Evolutionary conservation across 2,113 vertebrate species (phyloP).

Genomic region (Gobio gobio): DNA sequence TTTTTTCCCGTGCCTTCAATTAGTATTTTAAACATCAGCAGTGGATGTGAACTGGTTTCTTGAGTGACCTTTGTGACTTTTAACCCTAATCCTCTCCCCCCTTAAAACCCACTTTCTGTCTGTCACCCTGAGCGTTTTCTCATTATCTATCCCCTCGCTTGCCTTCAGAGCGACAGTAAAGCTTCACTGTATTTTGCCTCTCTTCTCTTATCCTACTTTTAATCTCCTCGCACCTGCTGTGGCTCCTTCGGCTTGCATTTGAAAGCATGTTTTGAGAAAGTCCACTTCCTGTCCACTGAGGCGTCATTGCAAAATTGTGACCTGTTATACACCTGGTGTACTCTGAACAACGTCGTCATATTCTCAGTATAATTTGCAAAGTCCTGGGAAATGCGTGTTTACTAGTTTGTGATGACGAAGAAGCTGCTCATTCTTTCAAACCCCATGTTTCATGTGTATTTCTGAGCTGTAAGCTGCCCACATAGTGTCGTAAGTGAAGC

Average conservation of each 20-base stretch:
- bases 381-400: constrained; percentile 68
- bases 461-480: constrained; percentile 76
- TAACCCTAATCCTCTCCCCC: constrained; percentile 72
- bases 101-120: constrained; percentile 71
- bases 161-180: constrained; percentile 36
- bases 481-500: constrained; percentile 72
- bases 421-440: constrained; percentile 66
- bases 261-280: constrained; percentile 10
- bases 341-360: background rate
- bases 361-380: constrained; percentile 43
- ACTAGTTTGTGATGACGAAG: constrained; percentile 68
- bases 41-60: constrained; percentile 65
- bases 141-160: constrained; percentile 55
- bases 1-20: constrained; percentile 26
- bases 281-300: background rate
- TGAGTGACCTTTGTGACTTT: constrained; percentile 71
- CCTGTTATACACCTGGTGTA: background rate
- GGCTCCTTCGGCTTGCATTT: background rate
- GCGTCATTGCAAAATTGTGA: background rate
- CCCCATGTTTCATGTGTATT: constrained; percentile 69
- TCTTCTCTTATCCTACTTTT: background rate
- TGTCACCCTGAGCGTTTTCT: constrained; percentile 64
- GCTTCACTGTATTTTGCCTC: background rate
- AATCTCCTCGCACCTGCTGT: constrained; percentile 1
- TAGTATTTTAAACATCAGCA: constrained; percentile 22